Evolutionary conservation across 2,888 invertebrate genomes (phyloP).

Genomic region (Scaptomyza reducta): DNA sequence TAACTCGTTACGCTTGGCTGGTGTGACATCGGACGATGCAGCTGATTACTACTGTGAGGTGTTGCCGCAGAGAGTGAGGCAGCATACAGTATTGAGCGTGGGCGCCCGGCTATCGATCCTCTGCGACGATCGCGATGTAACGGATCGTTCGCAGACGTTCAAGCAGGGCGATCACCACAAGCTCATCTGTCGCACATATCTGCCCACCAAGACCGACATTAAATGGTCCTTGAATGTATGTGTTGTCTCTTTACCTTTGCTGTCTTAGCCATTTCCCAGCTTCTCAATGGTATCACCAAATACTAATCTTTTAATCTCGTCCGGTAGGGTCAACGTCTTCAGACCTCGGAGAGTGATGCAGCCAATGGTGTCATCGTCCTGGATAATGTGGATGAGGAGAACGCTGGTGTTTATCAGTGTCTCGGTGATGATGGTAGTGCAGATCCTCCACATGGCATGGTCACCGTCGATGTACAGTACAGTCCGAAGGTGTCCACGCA

Average conservation of each 20-base stretch:
- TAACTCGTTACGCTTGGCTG: conserved; percentile 73
- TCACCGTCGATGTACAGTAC: conserved; percentile 80
- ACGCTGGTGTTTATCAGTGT: conserved; percentile 82
- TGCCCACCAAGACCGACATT: conserved; percentile 63
- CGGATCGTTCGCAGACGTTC: conserved; percentile 80
- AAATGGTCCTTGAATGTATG: conserved; percentile 83
- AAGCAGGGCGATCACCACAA: conserved; percentile 81
- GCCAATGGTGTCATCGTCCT: conserved; percentile 68
- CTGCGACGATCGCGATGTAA: conserved; percentile 80
- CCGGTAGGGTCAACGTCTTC: conserved; percentile 73
- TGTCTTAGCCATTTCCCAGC: background rate
- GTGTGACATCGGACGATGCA: conserved; percentile 70
- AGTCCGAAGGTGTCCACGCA: conserved; percentile 81
- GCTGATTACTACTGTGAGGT: conserved; percentile 79
- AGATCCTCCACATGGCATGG: conserved; percentile 77
- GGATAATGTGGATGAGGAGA: conserved; percentile 74
- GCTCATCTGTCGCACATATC: conserved; percentile 76
- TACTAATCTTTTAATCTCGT: background rate
- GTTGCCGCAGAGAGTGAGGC: conserved; percentile 71
- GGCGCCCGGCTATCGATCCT: conserved; percentile 74
- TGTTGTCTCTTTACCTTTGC: conserved; percentile 6
- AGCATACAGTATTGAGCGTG: conserved; percentile 69
- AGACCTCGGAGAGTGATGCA: conserved; percentile 52
- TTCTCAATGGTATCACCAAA: background rate
- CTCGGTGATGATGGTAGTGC: conserved; percentile 79